Evolutionary conservation across 2,113 vertebrate species (phyloP).

Genomic region (Colius striatus): DNA sequence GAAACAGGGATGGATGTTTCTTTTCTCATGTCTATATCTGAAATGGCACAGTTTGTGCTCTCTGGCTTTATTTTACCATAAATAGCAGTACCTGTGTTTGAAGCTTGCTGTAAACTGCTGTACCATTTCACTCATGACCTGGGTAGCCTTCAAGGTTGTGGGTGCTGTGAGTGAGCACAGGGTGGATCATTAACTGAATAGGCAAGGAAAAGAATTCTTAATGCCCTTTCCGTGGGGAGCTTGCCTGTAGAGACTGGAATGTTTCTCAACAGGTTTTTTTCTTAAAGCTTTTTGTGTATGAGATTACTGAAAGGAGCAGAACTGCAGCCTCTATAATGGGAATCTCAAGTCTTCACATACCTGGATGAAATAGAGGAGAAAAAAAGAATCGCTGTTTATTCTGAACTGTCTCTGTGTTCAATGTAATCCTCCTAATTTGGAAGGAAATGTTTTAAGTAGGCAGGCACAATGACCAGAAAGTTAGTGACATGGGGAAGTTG

Average conservation of each 20-base stretch:
- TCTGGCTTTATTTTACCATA: constrained; percentile 49
- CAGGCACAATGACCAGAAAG: neutral
- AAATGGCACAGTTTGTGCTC: neutral
- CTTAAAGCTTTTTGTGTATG: neutral
- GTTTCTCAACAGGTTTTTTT: neutral
- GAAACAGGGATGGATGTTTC: neutral
- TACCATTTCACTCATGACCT: neutral
- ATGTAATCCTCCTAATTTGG: neutral
- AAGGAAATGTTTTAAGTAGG: neutral
- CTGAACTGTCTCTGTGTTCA: neutral
- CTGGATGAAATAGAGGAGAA: neutral
- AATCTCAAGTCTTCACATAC: neutral
- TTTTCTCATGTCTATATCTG: neutral
- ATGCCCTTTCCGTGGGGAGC: neutral
- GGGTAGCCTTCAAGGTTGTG: constrained; percentile 5
- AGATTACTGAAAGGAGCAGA: neutral
- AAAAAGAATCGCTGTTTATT: neutral
- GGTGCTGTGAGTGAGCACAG: neutral
- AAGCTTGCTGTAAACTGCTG: neutral
- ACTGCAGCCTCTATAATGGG: neutral
- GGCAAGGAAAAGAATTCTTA: constrained; percentile 47
- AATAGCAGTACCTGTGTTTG: constrained; percentile 34
- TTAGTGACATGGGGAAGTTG: neutral
- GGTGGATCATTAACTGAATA: constrained; percentile 72
- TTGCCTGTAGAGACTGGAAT: neutral